Conservation (phyloP, 2,113 vertebrate species). For the Myotis davidii region DNA sequence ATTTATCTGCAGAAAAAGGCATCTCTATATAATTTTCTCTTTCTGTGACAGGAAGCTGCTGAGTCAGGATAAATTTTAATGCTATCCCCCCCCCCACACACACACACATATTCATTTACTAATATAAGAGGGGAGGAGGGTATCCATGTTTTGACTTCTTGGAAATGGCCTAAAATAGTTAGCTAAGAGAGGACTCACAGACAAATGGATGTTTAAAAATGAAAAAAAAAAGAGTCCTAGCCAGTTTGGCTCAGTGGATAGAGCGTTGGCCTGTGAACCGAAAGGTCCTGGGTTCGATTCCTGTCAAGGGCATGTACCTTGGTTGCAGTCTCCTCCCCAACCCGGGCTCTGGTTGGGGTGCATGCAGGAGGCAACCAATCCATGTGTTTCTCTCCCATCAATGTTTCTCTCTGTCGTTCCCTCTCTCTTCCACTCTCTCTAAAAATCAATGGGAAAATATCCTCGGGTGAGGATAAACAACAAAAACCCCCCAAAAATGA, state of each 20-base stretch:
- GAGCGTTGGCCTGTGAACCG: no score
- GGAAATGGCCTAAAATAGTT: constrained; percentile 9
- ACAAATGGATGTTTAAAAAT: constrained; percentile 44
- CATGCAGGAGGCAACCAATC: no score
- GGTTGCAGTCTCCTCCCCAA: no score
- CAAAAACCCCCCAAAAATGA: background rate
- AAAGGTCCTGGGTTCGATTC: no score
- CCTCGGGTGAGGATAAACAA: no score
- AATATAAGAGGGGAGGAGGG: background rate
- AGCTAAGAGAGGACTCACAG: background rate
- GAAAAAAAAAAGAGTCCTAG: background rate
- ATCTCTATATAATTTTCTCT: constrained; percentile 32
- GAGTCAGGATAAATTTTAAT: constrained; percentile 16
- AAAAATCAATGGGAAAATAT: no score
- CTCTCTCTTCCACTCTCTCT: no score
- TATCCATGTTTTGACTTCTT: constrained; percentile 11
- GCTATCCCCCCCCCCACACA: background rate
- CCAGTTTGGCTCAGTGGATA: no score
- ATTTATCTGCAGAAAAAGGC: constrained; percentile 59
- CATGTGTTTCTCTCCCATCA: no score
- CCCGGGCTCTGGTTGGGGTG: no score
- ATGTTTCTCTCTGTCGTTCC: no score
- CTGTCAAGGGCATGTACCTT: no score
- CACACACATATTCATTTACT: background rate
- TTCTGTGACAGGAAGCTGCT: constrained; percentile 20